These are phyloP conservation scores for Frankliniella intonsa DNA, from an alignment of 2,888 invertebrate species.

Conservation along the genomic window DNA sequence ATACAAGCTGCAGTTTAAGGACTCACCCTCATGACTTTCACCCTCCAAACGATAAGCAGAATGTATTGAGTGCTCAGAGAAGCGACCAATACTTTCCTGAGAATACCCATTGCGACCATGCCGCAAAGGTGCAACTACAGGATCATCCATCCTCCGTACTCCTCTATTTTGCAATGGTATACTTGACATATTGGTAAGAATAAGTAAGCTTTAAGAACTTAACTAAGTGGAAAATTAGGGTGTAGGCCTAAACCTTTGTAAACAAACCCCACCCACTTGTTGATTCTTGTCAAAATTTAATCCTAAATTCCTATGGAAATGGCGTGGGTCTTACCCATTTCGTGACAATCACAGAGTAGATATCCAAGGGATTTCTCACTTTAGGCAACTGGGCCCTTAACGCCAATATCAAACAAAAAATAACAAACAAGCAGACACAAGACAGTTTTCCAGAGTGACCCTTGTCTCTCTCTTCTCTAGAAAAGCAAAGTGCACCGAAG, in stretches of 20 bases:
- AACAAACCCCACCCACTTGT: constrained; percentile 26
- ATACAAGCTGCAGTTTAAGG: not conserved
- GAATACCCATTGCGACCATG: constrained; percentile 38
- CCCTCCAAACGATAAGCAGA: constrained; percentile 38
- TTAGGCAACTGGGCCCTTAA: not conserved
- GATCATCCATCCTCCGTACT: not conserved
- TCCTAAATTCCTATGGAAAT: not conserved
- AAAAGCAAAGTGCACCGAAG: not conserved
- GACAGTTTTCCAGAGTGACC: not conserved
- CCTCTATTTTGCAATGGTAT: not conserved
- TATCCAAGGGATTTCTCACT: not conserved
- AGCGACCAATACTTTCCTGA: constrained; percentile 40
- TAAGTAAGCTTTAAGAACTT: no score
- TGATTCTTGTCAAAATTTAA: not conserved
- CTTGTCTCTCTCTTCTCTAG: not conserved
- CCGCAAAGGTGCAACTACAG: constrained; percentile 37
- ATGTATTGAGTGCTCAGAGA: constrained; percentile 41
- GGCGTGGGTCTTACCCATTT: not conserved
- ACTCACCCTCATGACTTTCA: constrained; percentile 28
- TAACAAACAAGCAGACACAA: not conserved
- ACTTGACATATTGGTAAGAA: not conserved
- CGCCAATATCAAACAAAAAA: not conserved
- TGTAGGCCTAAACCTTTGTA: not conserved
- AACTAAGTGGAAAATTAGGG: not conserved
- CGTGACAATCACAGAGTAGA: no score